These are phyloP conservation scores for Catostomus latipinnis DNA, from an alignment of 2,797 vertebrate genomes.

Conservation along the genomic window DNA sequence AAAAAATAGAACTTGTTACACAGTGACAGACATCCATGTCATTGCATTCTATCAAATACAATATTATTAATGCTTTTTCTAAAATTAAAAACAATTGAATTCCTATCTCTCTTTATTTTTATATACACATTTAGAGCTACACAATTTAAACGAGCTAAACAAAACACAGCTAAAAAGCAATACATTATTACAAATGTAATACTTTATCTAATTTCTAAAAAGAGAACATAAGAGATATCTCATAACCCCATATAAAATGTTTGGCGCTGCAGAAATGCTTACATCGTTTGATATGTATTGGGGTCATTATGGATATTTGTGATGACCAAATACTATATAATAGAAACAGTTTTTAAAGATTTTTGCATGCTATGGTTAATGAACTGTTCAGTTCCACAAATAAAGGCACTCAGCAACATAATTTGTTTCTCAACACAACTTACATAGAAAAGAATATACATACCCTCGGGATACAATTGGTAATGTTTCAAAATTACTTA, in stretches of 20 bases:
- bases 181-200: too few relatives aligned
- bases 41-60: constrained; percentile 8
- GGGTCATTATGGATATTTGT: not conserved
- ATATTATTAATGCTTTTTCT: not conserved
- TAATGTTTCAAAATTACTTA: not conserved
- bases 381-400: constrained; percentile 34
- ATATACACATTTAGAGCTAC: not conserved
- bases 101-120: not conserved
- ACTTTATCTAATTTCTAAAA: not conserved
- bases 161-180: not conserved
- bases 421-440: not conserved
- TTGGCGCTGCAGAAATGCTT: not conserved
- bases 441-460: not conserved
- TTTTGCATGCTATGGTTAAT: constrained; percentile 39
- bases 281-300: not conserved
- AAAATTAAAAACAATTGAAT: not conserved
- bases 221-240: not conserved
- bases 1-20: not conserved
- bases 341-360: not conserved
- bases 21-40: not conserved
- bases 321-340: constrained; percentile 2
- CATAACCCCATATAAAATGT: not conserved
- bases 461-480: not conserved
- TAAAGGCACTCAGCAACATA: constrained; percentile 49
- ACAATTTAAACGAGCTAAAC: not conserved